These are phyloP conservation scores for Drosophila imparisetae DNA, from an alignment of 2,888 invertebrate genomes.

Conservation along the genomic window DNA sequence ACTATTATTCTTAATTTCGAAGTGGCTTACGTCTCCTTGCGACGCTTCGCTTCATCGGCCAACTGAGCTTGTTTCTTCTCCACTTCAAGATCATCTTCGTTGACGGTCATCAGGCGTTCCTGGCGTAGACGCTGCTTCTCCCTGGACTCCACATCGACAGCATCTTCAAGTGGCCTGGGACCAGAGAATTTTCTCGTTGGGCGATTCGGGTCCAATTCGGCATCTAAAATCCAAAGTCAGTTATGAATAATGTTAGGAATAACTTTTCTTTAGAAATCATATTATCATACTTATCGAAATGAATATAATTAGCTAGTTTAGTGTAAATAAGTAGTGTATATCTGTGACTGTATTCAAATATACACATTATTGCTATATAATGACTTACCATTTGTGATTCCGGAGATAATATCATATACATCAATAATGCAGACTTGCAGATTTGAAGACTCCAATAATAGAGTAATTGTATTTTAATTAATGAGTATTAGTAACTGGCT, in stretches of 20 bases:
- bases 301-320: constrained; percentile 4
- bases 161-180: constrained; percentile 87
- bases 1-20: neutral
- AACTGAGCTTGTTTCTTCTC: constrained; percentile 86
- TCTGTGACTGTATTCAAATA: constrained; percentile 13
- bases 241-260: constrained; percentile 13
- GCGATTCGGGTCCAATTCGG: constrained; percentile 88
- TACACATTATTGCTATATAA: constrained; percentile 18
- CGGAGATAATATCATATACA: constrained; percentile 43
- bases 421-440: constrained; percentile 66
- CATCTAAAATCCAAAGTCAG: constrained; percentile 81
- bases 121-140: constrained; percentile 88
- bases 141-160: constrained; percentile 86
- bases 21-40: constrained; percentile 83
- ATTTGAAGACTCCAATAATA: constrained; percentile 66
- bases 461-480: constrained; percentile 42
- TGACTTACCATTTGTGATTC: constrained; percentile 56
- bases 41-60: constrained; percentile 86
- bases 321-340: constrained; percentile 11
- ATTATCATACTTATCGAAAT: constrained; percentile 15
- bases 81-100: constrained; percentile 84
- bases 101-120: constrained; percentile 87
- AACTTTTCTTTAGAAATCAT: neutral
- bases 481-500: constrained; percentile 13
- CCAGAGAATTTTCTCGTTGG: constrained; percentile 89